Evolutionary conservation across 1,140 invertebrate species (phyloP), one percentile per base, ranked within the genome.

Genomic region (Drosophila littoralis): DNA sequence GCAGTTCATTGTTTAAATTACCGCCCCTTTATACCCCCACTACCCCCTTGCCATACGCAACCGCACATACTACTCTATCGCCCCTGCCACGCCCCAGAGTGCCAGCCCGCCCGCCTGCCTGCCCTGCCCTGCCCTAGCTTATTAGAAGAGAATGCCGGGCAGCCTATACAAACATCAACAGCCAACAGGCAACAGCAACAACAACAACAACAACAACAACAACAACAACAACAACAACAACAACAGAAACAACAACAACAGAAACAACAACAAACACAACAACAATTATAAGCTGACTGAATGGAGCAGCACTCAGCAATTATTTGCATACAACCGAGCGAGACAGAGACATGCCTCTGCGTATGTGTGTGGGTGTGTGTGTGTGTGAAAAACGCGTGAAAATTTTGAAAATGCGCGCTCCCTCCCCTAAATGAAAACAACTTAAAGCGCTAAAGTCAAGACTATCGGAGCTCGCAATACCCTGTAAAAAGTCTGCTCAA

Each of bases 1-100:
- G 82, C 82, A 85, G 82, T 85, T 86, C 75, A 85, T 88, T 85
- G 82, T 86, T 85, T 85, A 85, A 88, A 85, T 82, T 82, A 78
- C 70, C 64, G 66, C 66, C 40, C 12, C 13, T 28, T 28, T 28
- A 28, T 28, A 28, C 51, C 10, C 13, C 17, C 9, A 6, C 7
- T 17, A n/a, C 6, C 7, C 32, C 5, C 42, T 10, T 12, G 12
- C 8, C 9, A 7, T 7, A 32, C 45, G 36, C 51, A 40, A 43
- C 42, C 33, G 6, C 28, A 50, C 54, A 43, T 58, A 58, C 13
- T 32, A 8, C 38, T 32, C 51, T 13, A 17, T 15, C 22, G 61
- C 40, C 66, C 43, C 46, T 59, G 69, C 46, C 70, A 59, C 69
- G 38, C 45, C 61, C 52, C 46, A n/a, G 7, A 38, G 17, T 10